Evolutionary conservation across 1,140 invertebrate species (phyloP).

Genomic region (Doryteuthis pealeii): DNA sequence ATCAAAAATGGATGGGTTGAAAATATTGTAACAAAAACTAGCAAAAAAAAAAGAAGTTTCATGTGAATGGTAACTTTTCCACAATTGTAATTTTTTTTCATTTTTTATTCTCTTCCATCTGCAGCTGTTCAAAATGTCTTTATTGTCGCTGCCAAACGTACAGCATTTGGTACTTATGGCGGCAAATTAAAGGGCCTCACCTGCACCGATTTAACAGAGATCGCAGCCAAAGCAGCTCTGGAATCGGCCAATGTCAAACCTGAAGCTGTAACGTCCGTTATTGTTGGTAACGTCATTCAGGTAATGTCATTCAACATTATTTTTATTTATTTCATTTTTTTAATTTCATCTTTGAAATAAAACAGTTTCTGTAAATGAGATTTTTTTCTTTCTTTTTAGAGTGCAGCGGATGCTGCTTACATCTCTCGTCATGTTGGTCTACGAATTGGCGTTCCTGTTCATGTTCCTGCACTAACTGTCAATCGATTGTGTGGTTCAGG

Average conservation of each 20-base stretch:
- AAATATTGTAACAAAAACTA: too few relatives aligned
- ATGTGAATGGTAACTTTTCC: too few relatives aligned
- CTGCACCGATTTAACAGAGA: slow-evolving; percentile 74
- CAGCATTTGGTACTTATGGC: slow-evolving; percentile 98
- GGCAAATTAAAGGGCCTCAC: slow-evolving; percentile 84
- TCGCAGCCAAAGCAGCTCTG: slow-evolving; percentile 82
- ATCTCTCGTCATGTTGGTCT: slow-evolving; percentile 84
- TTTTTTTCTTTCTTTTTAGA: slow-evolving; percentile 61
- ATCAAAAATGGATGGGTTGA: too few relatives aligned
- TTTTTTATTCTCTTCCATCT: neutral
- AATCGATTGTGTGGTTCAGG: slow-evolving; percentile 90
- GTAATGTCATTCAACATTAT: slow-evolving; percentile 61
- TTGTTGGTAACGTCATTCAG: slow-evolving; percentile 87
- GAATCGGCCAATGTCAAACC: slow-evolving; percentile 79
- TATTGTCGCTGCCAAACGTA: slow-evolving; percentile 94
- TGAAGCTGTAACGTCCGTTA: slow-evolving; percentile 61
- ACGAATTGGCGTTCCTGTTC: slow-evolving; percentile 79
- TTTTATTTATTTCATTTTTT: neutral
- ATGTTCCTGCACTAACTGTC: slow-evolving; percentile 78
- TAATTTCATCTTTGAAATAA: too few relatives aligned
- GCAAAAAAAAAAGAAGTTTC: too few relatives aligned
- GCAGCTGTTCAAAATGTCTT: slow-evolving; percentile 72
- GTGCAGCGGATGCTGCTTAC: slow-evolving; percentile 83
- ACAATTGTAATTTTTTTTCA: too few relatives aligned
- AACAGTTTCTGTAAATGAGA: too few relatives aligned